Conservation (phyloP, 2,888 invertebrate species). For the Branchipolynoe longqiensis region DNA sequence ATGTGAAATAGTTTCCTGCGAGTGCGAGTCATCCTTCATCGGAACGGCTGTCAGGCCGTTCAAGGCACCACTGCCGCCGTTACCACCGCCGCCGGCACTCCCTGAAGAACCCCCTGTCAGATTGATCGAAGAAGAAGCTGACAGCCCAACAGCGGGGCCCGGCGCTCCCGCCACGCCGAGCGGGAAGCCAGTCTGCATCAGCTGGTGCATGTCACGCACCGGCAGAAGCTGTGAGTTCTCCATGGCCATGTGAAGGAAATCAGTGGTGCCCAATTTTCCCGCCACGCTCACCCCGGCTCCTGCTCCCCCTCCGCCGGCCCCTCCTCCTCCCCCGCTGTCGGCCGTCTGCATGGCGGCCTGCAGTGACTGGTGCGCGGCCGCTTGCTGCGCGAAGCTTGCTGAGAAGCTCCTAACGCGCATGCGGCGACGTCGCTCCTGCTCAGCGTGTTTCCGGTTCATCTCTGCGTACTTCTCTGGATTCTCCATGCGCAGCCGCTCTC, state of each 20-base stretch:
- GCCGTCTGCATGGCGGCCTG: background rate
- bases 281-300: background rate
- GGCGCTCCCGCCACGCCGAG: background rate
- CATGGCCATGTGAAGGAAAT: slow-evolving; percentile 48
- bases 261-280: background rate
- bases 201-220: slow-evolving; percentile 42
- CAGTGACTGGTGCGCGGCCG: background rate
- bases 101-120: background rate
- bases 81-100: background rate
- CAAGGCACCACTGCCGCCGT: background rate
- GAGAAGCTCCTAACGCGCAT: slow-evolving; percentile 18
- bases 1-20: no score
- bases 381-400: slow-evolving; percentile 1
- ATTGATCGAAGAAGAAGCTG: background rate
- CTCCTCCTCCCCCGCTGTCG: background rate
- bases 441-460: slow-evolving; percentile 49
- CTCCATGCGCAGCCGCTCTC: slow-evolving; percentile 38
- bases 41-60: background rate
- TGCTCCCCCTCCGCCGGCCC: background rate
- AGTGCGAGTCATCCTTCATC: background rate
- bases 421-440: slow-evolving; percentile 14
- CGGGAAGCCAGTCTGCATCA: slow-evolving; percentile 40
- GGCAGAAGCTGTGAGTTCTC: slow-evolving; percentile 39
- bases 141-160: background rate
- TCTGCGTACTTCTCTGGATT: slow-evolving; percentile 47